Evolutionary conservation across 2,888 invertebrate species (phyloP), one percentile per base, ranked within the genome.

Genomic region (Acrocera orbiculus): DNA sequence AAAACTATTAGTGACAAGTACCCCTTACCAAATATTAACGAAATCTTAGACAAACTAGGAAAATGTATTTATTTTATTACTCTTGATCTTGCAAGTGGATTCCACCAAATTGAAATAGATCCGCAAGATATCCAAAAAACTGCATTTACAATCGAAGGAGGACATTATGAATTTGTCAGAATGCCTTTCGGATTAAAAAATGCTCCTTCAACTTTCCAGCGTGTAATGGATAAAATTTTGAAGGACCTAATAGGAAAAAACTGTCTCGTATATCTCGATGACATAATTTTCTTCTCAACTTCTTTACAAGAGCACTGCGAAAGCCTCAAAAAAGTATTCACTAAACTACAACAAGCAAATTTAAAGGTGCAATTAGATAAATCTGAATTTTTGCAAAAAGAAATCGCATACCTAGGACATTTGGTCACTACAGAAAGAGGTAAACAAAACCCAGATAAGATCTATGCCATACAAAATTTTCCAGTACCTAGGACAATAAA

Each of bases 41-140:
- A 52, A 11, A 40, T 52, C 2, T 35, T 52, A 10, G 48, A 51
- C 23, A 43, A 47, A 29, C 23, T 50, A 23, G 50, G 50, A 2
- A 36, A 40, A 34, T n/a, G n/a, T n/a, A n/a, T n/a, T n/a, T n/a
- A n/a, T n/a, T n/a, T n/a, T n/a, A n/a, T n/a, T n/a, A n/a, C n/a
- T n/a, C n/a, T n/a, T n/a, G n/a, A n/a, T n/a, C n/a, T n/a, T n/a
- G n/a, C n/a, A n/a, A n/a, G n/a, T n/a, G n/a, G 50, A 53, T 33
- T 34, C 51, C 3, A 45, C 48, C 0, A 42, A 39, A 14, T 53
- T 5, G 42, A 43, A 14, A 34, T 53, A 19, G 30, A 39, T 5
- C 22, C 31, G 24, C 39, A 44, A 7, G 43, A 46, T 11, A 39
- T 42, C 10, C 30, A 36, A 27, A 53, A 52, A 40, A 54, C 53